A percentile compares a stretch with the other conserved stretches of the same genome.
These are phyloP conservation scores for Acanthosepion esculentum DNA, from an alignment of 2,888 invertebrate species.

Conservation along the genomic window DNA sequence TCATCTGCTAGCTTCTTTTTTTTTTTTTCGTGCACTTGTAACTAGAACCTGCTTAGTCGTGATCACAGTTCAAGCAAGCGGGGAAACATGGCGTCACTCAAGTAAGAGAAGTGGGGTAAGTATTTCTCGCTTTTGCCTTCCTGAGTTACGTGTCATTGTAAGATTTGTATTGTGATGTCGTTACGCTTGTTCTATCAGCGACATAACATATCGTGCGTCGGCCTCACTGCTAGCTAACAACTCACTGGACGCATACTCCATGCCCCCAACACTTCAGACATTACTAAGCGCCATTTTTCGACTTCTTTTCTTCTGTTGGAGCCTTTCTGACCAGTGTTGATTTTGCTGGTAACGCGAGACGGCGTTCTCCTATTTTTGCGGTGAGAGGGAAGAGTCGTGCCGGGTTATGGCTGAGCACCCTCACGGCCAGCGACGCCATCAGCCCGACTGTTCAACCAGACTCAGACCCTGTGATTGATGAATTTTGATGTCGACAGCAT, in stretches of 20 bases:
- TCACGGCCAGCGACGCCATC: neutral
- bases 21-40: neutral
- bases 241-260: neutral
- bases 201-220: neutral
- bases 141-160: neutral
- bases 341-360: neutral
- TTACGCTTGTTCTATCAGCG: neutral
- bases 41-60: neutral
- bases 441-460: neutral
- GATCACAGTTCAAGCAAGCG: neutral
- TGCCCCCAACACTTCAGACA: slow-evolving; percentile 7
- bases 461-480: neutral
- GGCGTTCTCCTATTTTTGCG: neutral
- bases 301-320: neutral
- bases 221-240: neutral
- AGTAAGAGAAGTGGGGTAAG: neutral
- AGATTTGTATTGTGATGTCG: neutral
- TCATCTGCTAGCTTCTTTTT: neutral
- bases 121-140: neutral
- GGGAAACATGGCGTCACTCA: neutral
- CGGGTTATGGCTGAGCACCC: slow-evolving; percentile 33
- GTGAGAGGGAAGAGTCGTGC: neutral
- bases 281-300: neutral
- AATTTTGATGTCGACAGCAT: neutral
- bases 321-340: slow-evolving; percentile 22